These are phyloP conservation scores for Pelochelys cantorii DNA, from an alignment of 2,797 vertebrate genomes.

Conservation along the genomic window DNA sequence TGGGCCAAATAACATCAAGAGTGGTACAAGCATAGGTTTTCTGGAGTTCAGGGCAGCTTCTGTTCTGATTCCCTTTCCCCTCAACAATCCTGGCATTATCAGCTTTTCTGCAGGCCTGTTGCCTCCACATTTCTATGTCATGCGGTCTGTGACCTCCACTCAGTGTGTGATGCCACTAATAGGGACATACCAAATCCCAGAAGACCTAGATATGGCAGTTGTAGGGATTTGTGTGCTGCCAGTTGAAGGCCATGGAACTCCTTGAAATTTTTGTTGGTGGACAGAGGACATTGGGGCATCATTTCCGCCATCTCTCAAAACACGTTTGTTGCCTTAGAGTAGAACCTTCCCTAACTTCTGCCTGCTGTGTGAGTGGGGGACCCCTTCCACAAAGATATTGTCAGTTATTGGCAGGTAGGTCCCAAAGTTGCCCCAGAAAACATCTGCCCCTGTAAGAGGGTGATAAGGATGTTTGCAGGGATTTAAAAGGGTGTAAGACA, in stretches of 20 bases:
- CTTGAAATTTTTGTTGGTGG: too few relatives aligned
- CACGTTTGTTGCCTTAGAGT: neutral
- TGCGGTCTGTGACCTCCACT: fast-evolving
- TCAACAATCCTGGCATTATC: neutral
- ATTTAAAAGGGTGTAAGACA: neutral
- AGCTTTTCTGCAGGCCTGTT: fast-evolving
- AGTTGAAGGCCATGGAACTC: neutral
- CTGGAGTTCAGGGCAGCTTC: neutral
- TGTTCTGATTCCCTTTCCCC: neutral
- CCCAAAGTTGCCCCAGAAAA: neutral
- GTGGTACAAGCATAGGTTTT: neutral
- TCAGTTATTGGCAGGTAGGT: neutral
- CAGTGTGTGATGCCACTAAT: fast-evolving
- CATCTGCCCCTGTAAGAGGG: fast-evolving
- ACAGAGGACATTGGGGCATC: neutral
- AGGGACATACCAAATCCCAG: fast-evolving
- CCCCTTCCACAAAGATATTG: fast-evolving
- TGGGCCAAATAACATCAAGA: neutral
- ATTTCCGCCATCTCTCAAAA: fast-evolving
- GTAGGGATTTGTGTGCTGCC: neutral
- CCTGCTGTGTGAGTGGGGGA: neutral
- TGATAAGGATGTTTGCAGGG: neutral
- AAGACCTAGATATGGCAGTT: fast-evolving
- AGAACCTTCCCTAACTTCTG: neutral
- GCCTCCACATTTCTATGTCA: fast-evolving